Percentiles rank a stretch among this genome's conserved stretches.
phyloP scores from a whole-genome alignment of 2,888 invertebrate genomes.

The Diarsia brunnea region DNA sequence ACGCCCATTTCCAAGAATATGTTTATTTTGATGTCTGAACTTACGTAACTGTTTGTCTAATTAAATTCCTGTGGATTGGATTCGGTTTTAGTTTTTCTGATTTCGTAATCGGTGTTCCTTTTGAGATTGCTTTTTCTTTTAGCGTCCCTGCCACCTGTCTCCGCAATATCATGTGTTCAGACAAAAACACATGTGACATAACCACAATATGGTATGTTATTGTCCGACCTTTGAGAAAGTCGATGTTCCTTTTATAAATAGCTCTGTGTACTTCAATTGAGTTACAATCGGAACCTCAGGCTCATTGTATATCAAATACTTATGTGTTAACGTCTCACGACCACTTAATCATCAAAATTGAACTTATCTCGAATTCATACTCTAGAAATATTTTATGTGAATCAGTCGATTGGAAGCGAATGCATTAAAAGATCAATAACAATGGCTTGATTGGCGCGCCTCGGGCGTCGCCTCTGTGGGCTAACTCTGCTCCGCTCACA shows the following conservation, averaged over 20 bases:
- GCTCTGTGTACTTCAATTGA: conserved; percentile 51
- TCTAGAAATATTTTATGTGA: conserved; percentile 32
- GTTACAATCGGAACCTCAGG: conserved; percentile 21
- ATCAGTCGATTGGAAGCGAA: conserved; percentile 59
- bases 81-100: conserved; percentile 26
- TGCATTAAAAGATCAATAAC: conserved; percentile 73
- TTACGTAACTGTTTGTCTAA: conserved; percentile 38
- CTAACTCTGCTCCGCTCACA: conserved; percentile 60
- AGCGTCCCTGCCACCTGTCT: conserved; percentile 39
- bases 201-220: conserved; percentile 37
- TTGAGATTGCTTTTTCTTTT: conserved; percentile 40
- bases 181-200: conserved; percentile 40
- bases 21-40: conserved; percentile 46
- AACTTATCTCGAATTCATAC: conserved; percentile 24
- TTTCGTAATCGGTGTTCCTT: conserved; percentile 48
- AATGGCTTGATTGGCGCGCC: conserved; percentile 64
- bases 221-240: conserved; percentile 55
- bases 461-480: conserved; percentile 68
- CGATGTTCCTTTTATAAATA: conserved; percentile 52
- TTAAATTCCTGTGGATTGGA: conserved; percentile 42
- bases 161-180: conserved; percentile 53
- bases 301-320: conserved; percentile 31
- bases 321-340: conserved; percentile 22
- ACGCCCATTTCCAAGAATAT: conserved; percentile 50
- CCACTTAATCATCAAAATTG: conserved; percentile 19